Percentiles rank a stretch among this genome's conserved stretches.
phyloP scores from a whole-genome alignment of 2,888 invertebrate species.

The Netelia fuscicornis region DNA sequence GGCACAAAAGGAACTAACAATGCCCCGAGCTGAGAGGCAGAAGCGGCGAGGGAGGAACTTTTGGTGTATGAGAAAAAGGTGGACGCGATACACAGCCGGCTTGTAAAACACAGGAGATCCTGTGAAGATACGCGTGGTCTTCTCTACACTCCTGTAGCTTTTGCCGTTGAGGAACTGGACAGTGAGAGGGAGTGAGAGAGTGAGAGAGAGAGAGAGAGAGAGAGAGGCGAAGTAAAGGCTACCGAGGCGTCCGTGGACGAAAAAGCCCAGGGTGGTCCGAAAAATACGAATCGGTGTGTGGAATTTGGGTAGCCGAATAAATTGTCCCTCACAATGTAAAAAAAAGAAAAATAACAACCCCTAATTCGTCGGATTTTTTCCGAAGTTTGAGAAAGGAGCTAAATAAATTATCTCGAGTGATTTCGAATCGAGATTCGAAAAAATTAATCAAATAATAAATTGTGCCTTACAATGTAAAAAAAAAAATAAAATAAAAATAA shows the following conservation, averaged over 20 bases:
- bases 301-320: too few relatives aligned
- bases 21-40: conserved; percentile 62
- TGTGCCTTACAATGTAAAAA: too few relatives aligned
- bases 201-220: conserved; percentile 39
- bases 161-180: conserved; percentile 44
- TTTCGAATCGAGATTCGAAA: too few relatives aligned
- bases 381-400: too few relatives aligned
- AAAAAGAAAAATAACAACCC: too few relatives aligned
- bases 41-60: not conserved
- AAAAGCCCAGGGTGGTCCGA: conserved; percentile 68
- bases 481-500: too few relatives aligned
- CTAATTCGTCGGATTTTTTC: too few relatives aligned
- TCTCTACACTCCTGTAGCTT: conserved; percentile 65
- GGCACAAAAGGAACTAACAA: conserved; percentile 81
- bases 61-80: conserved; percentile 67
- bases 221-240: conserved; percentile 66
- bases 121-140: conserved; percentile 77
- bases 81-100: conserved; percentile 78
- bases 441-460: too few relatives aligned
- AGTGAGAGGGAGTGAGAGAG: conserved; percentile 16
- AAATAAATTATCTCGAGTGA: too few relatives aligned
- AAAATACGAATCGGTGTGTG: conserved; percentile 27
- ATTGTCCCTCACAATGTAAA: too few relatives aligned
- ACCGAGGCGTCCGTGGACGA: conserved; percentile 70
- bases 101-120: conserved; percentile 83